Percentiles rank a stretch among this genome's conserved stretches.
Evolutionary conservation across 2,797 vertebrate genomes (phyloP).

Genomic region (Siniperca scherzeri): DNA sequence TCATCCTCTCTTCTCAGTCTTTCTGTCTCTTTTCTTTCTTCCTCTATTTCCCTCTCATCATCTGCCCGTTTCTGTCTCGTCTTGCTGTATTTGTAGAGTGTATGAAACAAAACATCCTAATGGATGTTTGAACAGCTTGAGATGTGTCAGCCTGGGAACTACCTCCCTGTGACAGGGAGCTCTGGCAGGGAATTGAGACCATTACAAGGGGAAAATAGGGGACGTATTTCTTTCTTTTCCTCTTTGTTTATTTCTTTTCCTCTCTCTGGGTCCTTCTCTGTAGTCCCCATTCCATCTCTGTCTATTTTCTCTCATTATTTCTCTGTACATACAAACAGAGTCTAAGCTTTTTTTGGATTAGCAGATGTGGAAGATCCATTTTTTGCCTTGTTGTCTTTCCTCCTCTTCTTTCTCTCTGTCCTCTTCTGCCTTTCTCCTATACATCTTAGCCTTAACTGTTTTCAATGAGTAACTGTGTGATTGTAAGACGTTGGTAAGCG

Average conservation of each 20-base stretch:
- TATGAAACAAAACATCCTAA: slow-evolving; percentile 89
- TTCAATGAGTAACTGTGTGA: slow-evolving; percentile 14
- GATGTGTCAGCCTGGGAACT: slow-evolving; percentile 86
- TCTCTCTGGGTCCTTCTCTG: slow-evolving; percentile 45
- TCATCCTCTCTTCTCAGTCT: slow-evolving; percentile 51
- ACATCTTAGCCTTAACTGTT: slow-evolving; percentile 36
- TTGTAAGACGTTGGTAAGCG: slow-evolving; percentile 16
- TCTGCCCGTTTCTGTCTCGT: slow-evolving; percentile 66
- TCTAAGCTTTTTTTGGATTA: slow-evolving; percentile 68
- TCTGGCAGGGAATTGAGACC: slow-evolving; percentile 83
- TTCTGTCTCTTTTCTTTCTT: slow-evolving; percentile 68
- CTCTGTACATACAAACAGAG: slow-evolving; percentile 74
- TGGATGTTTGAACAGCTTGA: slow-evolving; percentile 91
- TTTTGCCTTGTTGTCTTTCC: slow-evolving; percentile 42
- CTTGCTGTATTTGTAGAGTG: slow-evolving; percentile 79
- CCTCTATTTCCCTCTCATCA: slow-evolving; percentile 78
- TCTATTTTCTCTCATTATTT: slow-evolving; percentile 70
- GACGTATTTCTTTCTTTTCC: slow-evolving; percentile 71
- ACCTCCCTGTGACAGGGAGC: slow-evolving; percentile 85
- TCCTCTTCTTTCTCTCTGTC: slow-evolving; percentile 30
- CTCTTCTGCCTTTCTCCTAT: slow-evolving; percentile 37
- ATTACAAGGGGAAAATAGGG: slow-evolving; percentile 80
- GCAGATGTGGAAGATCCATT: slow-evolving; percentile 69
- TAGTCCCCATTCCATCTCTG: slow-evolving; percentile 39
- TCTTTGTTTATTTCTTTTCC: slow-evolving; percentile 72